Base-by-base conservation (phyloP, 2,113 vertebrate genomes). In the Leptobrachium ailaonicum region DNA sequence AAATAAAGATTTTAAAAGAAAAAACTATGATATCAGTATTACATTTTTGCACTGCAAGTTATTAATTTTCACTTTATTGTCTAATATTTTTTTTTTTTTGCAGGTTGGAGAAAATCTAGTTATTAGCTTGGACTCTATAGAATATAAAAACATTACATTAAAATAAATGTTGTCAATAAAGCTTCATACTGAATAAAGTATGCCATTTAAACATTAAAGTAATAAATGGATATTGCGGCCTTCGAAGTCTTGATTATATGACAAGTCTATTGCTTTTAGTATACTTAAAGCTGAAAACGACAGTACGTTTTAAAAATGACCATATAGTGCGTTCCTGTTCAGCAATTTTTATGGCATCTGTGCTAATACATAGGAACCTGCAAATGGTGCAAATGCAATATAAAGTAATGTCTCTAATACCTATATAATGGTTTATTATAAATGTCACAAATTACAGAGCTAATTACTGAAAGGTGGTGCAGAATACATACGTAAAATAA, bases 21-120 rank as follows among this genome's bases (percentile, higher is more conserved):
- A 63, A 56, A 64, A 78, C 60, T 44, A 14, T 60, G 40, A 2
- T 67, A 77, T 69, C 76, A 64, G 50, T 64, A 71, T 64, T 71
- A 58, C 58, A 64, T 78, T 71, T 71, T 60, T 78, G 56, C 44
- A 45, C 32, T 71, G 10, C 42, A 62, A 43, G 45, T 53, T 78
- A 78, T 78, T 78, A 78, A 78, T 78, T 71, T 78, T 78, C 71
- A 56, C 68, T 63, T 14, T 63, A 50, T 47, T 11, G 20, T 71
- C 44, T 71, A 64, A 67, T 71, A 71, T 6, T 71, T 78, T 60
- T 67, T 63, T 78, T 11, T 41, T 78, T 63, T 78, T 71, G 60
- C 10, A 53, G 42, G 6, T 78, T 8, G 2, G 42, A 63, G 68
- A 78, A 70, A 77, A 71, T 44, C 40, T 64, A 47, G 43, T 64